Evolutionary conservation across 2,113 vertebrate genomes (phyloP), one percentile per base, ranked within the genome.

Genomic region (Cottus gobio): DNA sequence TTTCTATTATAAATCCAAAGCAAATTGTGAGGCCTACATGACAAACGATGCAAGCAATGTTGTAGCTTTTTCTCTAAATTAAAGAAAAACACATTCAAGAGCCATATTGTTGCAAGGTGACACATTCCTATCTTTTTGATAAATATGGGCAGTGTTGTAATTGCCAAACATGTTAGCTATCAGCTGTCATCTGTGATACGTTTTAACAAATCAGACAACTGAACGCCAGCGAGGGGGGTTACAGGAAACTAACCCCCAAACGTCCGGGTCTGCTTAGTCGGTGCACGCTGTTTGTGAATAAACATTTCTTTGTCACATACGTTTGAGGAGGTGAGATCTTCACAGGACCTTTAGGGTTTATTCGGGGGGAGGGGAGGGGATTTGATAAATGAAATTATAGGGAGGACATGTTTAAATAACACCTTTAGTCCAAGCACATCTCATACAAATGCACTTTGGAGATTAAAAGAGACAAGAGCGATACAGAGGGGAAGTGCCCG

Each of bases 401-500:
- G 24, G 10, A 13, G 30, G 39, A 20, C 10, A 56, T 63, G 37
- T 50, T 71, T 76, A 71, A 77, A 81, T 77, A 56, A 52, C 22
- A 77, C 34, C 42, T 77, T 71, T 44, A 77, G 22, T 48, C 62
- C 31, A 18, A 36, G 15, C 18, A 57, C 74, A 69, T 71, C 64
- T 66, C 46, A 34, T 37, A 76, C 3, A 9, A 28, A 72, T 52
- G 68, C 71, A 66, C 56, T 30, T 26, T 24, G 67, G 20, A 72
- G 39, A 63, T 82, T 62, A 69, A 73, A 74, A 52, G 12, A 68
- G 31, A 77, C 31, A 64, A 57, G 39, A n/a, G 50, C 56, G 37
- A 69, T 61, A 73, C 56, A 31, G 42, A 46, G 7, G 22, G 36
- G 26, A 54, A 71, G 52, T 13, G 71, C 30, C 34, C n/a, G 12